Evolutionary conservation across 64 coral and sea anemone species (phyloP), one percentile per base, ranked within the genome.

Genomic region (Montipora efflorescens): DNA sequence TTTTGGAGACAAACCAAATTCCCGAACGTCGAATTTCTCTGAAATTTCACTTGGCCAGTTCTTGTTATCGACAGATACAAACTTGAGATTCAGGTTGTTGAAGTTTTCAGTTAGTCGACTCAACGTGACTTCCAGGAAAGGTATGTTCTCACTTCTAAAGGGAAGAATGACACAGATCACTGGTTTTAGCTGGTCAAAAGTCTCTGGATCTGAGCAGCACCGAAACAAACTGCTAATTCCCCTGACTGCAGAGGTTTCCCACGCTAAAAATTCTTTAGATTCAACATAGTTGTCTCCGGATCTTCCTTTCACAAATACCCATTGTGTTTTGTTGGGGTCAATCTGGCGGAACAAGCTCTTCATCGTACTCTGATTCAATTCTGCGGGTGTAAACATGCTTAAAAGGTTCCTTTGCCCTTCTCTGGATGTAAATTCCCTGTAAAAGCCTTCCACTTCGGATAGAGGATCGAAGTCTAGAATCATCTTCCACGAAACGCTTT

Each of bases 241-340:
- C 50, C 79, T 84, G 0, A 83, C 58, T 3, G 84, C 22, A 9
- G 16, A 18, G 19, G 11, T 44, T 64, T 92, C 70, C 94, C 94
- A 95, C 13, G 76, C 18, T 7, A 50, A 45, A 66, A 92, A 89
- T 1, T 45, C 12, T 47, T 68, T 70, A 22, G 84, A 20, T 3
- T 44, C 47, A 68, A 78, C 48, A 36, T 92, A 67, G 6, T 22
- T 74, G 48, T 92, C 90, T 44, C 73, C 44, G 25, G 87, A 46
- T n/a, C 90, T 67, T 67, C 78, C 94, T 61, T 92, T 92, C 13
- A 92, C 90, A 92, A 95, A 95, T n/a, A 95, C 18, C 94, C 94
- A 95, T 20, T 88, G 90, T 12, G 28, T 89, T 68, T 88, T 88
- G 1, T 73, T 79, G 5, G 88, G 43, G 89, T 92, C 90, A 16